Percentiles rank a stretch among this genome's conserved stretches.
phyloP scores from a whole-genome alignment of 53 echinoderm and acorn worm species.

The Echinometra lucunter region DNA sequence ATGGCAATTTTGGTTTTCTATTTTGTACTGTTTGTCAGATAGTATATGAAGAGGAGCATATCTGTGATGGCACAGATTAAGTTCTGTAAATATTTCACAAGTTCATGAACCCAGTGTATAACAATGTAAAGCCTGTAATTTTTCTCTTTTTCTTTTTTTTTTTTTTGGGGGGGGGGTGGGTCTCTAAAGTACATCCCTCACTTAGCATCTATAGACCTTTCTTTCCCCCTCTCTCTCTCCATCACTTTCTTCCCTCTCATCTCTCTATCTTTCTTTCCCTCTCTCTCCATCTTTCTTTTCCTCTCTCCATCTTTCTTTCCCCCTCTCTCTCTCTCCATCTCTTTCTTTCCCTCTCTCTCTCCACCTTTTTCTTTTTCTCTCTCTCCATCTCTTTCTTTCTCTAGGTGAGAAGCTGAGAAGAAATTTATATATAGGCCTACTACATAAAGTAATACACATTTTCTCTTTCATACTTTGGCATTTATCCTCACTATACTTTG shows the following conservation, averaged over 20 bases:
- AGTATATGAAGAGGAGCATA: background rate
- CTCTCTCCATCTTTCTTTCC: too few relatives aligned
- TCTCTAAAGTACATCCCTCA: too few relatives aligned
- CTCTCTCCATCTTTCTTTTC: too few relatives aligned
- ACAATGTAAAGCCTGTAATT: background rate
- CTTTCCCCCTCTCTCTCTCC: too few relatives aligned
- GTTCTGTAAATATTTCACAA: constrained; percentile 8
- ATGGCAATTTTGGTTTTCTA: background rate
- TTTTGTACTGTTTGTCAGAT: background rate
- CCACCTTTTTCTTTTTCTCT: too few relatives aligned
- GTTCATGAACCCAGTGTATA: background rate
- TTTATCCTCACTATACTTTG: background rate
- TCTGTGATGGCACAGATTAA: background rate
- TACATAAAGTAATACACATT: background rate
- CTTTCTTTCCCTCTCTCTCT: too few relatives aligned
- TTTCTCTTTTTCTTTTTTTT: background rate
- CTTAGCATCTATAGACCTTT: too few relatives aligned
- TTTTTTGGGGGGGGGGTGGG: background rate
- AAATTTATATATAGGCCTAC: background rate
- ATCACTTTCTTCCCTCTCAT: too few relatives aligned
- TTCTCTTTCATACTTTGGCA: background rate
- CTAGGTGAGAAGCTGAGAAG: background rate
- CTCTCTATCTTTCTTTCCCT: too few relatives aligned
- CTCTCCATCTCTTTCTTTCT: too few relatives aligned
- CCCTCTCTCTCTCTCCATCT: too few relatives aligned